Evolutionary conservation across 2,888 invertebrate genomes (phyloP).

Genomic region (Sphinx pinastri): DNA sequence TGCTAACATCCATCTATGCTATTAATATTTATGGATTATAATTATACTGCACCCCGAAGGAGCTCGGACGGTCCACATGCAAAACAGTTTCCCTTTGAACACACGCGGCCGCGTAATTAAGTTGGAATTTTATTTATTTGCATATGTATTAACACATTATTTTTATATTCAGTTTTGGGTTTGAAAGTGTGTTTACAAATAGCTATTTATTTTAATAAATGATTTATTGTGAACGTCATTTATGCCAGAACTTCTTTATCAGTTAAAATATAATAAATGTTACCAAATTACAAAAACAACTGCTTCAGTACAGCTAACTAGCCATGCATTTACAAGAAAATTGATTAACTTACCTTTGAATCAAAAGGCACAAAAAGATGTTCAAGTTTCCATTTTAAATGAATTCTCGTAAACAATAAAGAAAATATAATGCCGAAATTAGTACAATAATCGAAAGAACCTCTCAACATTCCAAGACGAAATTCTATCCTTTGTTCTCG

Average conservation of each 20-base stretch:
- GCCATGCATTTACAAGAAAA: background rate
- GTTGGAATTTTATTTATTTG: constrained; percentile 45
- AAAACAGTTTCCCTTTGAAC: constrained; percentile 45
- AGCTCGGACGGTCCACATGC: constrained; percentile 34
- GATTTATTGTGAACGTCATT: background rate
- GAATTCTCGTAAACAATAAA: constrained; percentile 20
- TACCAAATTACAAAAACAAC: too few relatives aligned
- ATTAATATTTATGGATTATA: constrained; percentile 76
- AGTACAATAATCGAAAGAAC: constrained; percentile 46
- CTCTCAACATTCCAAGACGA: constrained; percentile 44
- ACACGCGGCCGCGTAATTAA: constrained; percentile 48
- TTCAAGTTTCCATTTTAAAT: constrained; percentile 10
- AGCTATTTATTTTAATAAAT: constrained; percentile 1
- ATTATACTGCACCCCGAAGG: constrained; percentile 60
- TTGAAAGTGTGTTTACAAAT: constrained; percentile 2
- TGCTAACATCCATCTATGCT: constrained; percentile 42
- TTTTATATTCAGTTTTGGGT: constrained; percentile 13
- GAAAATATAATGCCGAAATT: constrained; percentile 39
- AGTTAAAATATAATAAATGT: too few relatives aligned
- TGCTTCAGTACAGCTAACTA: background rate
- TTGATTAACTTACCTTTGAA: constrained; percentile 31
- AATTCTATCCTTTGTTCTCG: constrained; percentile 56
- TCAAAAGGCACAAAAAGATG: constrained; percentile 17
- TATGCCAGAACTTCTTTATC: too few relatives aligned
- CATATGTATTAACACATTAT: constrained; percentile 37